phyloP scores from a whole-genome alignment of 2,888 invertebrate genomes.

The Shargacucullia verbasci region DNA sequence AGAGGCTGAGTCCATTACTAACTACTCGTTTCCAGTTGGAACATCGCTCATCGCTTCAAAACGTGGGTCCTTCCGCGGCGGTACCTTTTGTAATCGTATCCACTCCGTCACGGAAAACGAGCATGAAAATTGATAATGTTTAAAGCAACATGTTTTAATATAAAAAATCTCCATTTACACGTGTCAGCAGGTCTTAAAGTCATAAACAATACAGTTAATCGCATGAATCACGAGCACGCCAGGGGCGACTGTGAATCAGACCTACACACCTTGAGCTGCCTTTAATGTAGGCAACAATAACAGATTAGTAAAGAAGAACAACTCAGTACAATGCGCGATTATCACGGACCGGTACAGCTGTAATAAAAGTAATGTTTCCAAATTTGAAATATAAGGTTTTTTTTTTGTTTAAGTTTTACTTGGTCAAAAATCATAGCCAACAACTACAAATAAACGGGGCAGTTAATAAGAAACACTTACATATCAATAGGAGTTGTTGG shows the following conservation, averaged over 20 bases:
- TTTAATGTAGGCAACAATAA: neutral
- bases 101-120: conserved; percentile 18
- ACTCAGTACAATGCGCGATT: neutral
- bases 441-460: too few species aligned
- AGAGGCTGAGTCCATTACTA: neutral
- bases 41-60: too few species aligned
- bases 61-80: neutral
- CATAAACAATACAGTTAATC: conserved; percentile 49
- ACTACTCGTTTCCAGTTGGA: neutral
- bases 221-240: conserved; percentile 52
- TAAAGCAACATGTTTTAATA: conserved; percentile 24
- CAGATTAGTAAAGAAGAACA: conserved; percentile 7
- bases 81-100: conserved; percentile 12
- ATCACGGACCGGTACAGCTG: too few species aligned
- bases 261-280: conserved; percentile 25
- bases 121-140: conserved; percentile 25
- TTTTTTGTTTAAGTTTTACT: too few species aligned
- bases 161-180: conserved; percentile 37
- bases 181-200: conserved; percentile 42
- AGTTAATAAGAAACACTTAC: too few species aligned
- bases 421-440: too few species aligned
- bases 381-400: too few species aligned
- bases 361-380: too few species aligned
- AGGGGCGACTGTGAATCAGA: conserved; percentile 49
- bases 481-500: too few species aligned